phyloP scores from a whole-genome alignment of 2,113 vertebrate genomes.

The Nothoprocta pentlandii region DNA sequence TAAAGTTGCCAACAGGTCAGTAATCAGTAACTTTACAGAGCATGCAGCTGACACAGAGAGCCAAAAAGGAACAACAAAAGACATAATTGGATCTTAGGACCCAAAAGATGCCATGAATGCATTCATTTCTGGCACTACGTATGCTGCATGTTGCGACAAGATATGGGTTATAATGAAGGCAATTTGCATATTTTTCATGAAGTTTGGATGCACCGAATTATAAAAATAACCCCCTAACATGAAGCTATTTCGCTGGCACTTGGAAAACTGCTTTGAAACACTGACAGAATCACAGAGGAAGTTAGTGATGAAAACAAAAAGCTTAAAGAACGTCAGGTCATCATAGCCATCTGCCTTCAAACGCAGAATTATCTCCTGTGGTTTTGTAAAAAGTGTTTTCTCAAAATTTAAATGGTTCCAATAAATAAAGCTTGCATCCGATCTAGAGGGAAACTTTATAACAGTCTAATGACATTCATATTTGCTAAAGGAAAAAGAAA shows the following conservation, averaged over 20 bases:
- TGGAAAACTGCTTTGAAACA: conserved; percentile 31
- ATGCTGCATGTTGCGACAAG: conserved; percentile 66
- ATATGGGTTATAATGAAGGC: conserved; percentile 67
- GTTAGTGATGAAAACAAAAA: conserved; percentile 14
- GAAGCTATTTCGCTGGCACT: conserved; percentile 49
- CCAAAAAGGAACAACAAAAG: conserved; percentile 36
- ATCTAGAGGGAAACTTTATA: background rate
- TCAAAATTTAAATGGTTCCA: background rate
- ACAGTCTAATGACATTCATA: background rate
- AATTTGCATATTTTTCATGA: conserved; percentile 73
- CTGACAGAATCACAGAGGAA: conserved; percentile 42
- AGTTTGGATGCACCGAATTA: conserved; percentile 63
- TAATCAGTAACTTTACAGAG: conserved; percentile 63
- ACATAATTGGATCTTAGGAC: conserved; percentile 29
- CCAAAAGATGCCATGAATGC: conserved; percentile 51
- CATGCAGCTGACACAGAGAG: conserved; percentile 46
- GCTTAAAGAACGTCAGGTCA: background rate
- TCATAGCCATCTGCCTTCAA: conserved; percentile 44
- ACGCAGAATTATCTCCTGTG: background rate
- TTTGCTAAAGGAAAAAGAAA: conserved; percentile 21
- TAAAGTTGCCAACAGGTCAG: conserved; percentile 60
- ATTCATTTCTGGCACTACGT: conserved; percentile 57
- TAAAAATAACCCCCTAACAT: conserved; percentile 54
- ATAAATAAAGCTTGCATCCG: background rate
- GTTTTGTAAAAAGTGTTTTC: background rate